Percentiles rank a stretch among this genome's conserved stretches.
These are phyloP conservation scores for Chaunax sp. DNA, from an alignment of 2,797 vertebrate genomes.

Conservation along the genomic window DNA sequence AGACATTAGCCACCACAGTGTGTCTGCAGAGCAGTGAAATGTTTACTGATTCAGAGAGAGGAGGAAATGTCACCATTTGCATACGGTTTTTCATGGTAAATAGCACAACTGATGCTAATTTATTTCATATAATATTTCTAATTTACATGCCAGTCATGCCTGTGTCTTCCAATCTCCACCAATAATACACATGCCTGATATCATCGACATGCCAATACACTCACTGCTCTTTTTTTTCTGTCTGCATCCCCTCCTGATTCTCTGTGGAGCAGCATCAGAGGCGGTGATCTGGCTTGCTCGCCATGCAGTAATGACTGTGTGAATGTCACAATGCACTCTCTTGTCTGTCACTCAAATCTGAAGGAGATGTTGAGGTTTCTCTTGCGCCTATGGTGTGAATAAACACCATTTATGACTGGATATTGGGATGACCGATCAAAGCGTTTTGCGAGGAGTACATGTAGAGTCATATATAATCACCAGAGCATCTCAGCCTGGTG, in stretches of 20 bases:
- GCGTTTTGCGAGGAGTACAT: constrained; percentile 2
- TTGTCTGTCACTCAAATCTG: constrained; percentile 63
- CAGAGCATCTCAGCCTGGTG: constrained; percentile 42
- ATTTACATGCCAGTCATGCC: constrained; percentile 61
- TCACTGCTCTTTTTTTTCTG: constrained; percentile 22
- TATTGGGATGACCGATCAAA: constrained; percentile 47
- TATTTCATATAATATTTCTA: constrained; percentile 36
- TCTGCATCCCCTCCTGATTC: constrained; percentile 37
- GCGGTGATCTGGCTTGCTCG: constrained; percentile 58
- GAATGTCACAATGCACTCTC: constrained; percentile 69
- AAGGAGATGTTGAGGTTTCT: constrained; percentile 36
- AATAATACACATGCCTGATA: constrained; percentile 57
- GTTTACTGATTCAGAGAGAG: constrained; percentile 46
- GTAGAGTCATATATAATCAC: constrained; percentile 53
- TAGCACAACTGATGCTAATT: constrained; percentile 59
- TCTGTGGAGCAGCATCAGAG: constrained; percentile 64
- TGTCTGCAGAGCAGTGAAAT: constrained; percentile 49
- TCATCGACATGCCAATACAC: constrained; percentile 58
- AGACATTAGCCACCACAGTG: constrained; percentile 54
- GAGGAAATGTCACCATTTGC: constrained; percentile 76
- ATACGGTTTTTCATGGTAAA: constrained; percentile 68
- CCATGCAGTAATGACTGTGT: constrained; percentile 77
- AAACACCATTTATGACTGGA: constrained; percentile 37
- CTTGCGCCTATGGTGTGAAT: constrained; percentile 37
- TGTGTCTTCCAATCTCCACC: constrained; percentile 57